A percentile compares a stretch with the other conserved stretches of the same genome.
Evolutionary conservation across 2,797 vertebrate genomes (phyloP).

Genomic region (Pangasius sanitwongsei): DNA sequence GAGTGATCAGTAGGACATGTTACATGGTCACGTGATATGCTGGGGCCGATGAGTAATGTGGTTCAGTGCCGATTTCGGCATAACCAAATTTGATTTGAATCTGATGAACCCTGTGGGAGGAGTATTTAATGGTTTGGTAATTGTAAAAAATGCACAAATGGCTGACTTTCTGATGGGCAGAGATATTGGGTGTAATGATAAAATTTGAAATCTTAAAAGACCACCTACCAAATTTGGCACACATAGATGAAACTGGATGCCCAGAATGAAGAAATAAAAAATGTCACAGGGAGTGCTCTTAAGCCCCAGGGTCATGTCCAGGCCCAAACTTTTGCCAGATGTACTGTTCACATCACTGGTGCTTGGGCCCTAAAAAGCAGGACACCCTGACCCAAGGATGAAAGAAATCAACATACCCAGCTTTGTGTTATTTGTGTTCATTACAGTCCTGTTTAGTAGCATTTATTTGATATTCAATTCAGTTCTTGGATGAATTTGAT

Average conservation of each 20-base stretch:
- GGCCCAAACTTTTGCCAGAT: background rate
- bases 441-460: background rate
- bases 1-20: too few species aligned
- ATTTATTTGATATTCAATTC: background rate
- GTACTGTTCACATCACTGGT: background rate
- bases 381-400: background rate
- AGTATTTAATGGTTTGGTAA: background rate
- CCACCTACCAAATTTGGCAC: background rate
- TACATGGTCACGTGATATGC: too few species aligned
- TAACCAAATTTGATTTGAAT: background rate
- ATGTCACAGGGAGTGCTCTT: background rate
- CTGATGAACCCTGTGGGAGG: background rate
- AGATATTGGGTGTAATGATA: too few species aligned
- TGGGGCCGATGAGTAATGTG: too few species aligned
- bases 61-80: too few species aligned
- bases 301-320: background rate
- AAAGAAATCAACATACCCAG: background rate
- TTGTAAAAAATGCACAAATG: background rate
- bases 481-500: background rate
- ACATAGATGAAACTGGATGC: background rate
- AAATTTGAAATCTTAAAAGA: background rate
- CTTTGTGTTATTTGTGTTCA: background rate
- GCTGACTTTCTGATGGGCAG: background rate
- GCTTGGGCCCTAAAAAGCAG: background rate
- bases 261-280: background rate